These are phyloP conservation scores for Tauraco erythrolophus DNA, from an alignment of 2,113 vertebrate species.

Conservation along the genomic window DNA sequence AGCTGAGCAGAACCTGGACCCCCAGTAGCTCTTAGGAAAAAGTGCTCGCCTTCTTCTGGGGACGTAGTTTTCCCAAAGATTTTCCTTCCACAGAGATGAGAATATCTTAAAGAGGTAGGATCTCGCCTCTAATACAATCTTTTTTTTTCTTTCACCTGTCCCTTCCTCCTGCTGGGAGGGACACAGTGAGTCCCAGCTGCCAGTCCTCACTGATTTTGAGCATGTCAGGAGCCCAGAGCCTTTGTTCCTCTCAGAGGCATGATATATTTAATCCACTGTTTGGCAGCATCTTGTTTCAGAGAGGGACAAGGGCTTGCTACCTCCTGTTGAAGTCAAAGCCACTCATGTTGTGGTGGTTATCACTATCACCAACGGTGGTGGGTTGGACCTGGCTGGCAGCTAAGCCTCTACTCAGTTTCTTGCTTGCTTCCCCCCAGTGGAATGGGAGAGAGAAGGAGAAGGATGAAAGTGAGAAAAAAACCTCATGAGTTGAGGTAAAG, in stretches of 20 bases:
- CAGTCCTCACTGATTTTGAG: neutral
- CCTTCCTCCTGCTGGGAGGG: neutral
- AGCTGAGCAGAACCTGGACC: neutral
- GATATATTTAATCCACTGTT: neutral
- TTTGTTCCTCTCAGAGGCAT: neutral
- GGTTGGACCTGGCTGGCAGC: neutral
- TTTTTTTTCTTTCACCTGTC: too few species aligned
- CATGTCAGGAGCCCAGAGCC: neutral
- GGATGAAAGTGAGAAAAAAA: neutral
- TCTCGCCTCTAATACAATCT: neutral
- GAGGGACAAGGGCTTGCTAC: neutral
- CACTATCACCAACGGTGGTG: neutral
- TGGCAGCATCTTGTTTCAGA: neutral
- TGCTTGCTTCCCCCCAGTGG: neutral
- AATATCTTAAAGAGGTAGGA: neutral
- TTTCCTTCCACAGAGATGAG: neutral
- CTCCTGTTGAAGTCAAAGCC: neutral
- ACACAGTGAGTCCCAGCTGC: neutral
- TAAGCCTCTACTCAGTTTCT: neutral
- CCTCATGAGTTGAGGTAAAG: neutral
- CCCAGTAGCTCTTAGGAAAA: neutral
- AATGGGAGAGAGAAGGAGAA: neutral
- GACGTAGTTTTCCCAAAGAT: neutral
- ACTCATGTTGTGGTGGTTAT: neutral
- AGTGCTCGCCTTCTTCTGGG: neutral